Base-by-base conservation (phyloP, 2,113 vertebrate species). In the Oncorhynchus kisutch region DNA sequence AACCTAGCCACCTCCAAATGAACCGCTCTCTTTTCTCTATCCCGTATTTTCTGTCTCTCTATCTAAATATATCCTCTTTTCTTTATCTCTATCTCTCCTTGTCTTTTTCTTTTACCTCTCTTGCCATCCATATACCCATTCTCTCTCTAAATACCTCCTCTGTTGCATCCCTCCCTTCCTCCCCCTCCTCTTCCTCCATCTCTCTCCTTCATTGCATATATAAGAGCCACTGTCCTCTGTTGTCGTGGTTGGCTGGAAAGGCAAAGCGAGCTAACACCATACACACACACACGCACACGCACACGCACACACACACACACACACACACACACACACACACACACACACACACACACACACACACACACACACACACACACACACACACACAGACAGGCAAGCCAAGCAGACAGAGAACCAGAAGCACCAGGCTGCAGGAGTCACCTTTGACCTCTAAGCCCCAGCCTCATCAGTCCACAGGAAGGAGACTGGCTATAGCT, bases 281-380 rank as follows among this genome's bases (percentile, higher is more conserved):
- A 25, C 62, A 65, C 22, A 65, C 62, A 65, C 8, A 66, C 62
- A 39, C 66, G 1, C 66, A 68, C 66, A 29, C 66, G 39, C 16
- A 68, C 66, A 18, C 5, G 49, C 34, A 13, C 65, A 34, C 13
- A 27, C 18, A 8, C 34, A 39, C 6, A 39, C 34, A 39, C 34
- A 68, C 29, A 16, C 66, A 8, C 16, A 18, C 27, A 39, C 31
- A 64, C 20, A 24, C 20, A 12, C 62, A 65, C 62, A 25, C 62
- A 65, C 22, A 24, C 8, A 25, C 62, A 65, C 22, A 65, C 62
- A 65, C 8, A 66, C 62, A 65, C 62, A 65, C 62, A 24, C 62
- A 12, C 62, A 65, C 64, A 66, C 64, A 66, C 12, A 66, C 64
- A 66, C 64, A 66, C 64, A 14, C 66, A 68, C 29, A 39, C 66